phyloP scores from a whole-genome alignment of 2,113 vertebrate genomes.

The Vidua macroura region DNA sequence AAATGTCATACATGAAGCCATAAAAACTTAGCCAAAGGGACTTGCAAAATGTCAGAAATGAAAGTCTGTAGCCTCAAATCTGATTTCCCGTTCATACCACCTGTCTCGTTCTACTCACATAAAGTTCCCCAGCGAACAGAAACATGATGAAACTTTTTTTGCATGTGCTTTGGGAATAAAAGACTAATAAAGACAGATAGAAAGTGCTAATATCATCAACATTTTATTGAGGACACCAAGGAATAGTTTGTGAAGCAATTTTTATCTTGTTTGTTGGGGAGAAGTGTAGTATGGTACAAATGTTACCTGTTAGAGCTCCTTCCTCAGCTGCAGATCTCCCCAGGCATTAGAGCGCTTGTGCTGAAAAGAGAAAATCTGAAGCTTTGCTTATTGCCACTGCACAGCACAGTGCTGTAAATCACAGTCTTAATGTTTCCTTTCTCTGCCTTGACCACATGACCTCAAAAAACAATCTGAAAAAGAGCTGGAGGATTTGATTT shows the following conservation, averaged over 20 bases:
- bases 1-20: conserved; percentile 40
- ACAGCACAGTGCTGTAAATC: background rate
- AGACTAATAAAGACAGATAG: background rate
- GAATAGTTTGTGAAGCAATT: background rate
- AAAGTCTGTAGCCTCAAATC: conserved; percentile 12
- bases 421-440: background rate
- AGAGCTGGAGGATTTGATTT: background rate
- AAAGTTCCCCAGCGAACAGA: background rate
- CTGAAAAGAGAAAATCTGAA: background rate
- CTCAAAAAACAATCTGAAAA: background rate
- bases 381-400: background rate
- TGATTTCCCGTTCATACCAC: conserved; percentile 14
- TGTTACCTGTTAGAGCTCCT: background rate
- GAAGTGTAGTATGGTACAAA: background rate
- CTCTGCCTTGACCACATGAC: background rate
- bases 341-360: background rate
- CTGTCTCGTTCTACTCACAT: background rate
- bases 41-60: conserved; percentile 45
- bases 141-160: background rate
- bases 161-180: background rate
- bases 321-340: background rate
- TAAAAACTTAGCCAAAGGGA: conserved; percentile 47
- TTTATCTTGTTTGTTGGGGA: background rate
- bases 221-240: background rate
- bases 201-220: background rate